Conservation (phyloP, 2,113 vertebrate genomes). For the Rattus rattus region DNA sequence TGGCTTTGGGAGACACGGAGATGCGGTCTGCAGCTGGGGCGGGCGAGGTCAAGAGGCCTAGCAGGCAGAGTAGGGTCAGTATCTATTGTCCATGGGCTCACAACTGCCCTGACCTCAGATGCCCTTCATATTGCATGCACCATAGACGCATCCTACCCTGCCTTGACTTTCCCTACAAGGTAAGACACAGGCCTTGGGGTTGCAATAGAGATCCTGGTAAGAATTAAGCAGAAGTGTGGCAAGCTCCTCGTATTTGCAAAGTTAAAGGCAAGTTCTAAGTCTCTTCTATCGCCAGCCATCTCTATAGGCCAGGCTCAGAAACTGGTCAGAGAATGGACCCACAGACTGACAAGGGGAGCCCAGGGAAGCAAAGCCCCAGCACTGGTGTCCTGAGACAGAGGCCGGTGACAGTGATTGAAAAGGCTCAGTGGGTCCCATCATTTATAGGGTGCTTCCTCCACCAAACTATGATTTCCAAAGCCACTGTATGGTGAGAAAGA, state of each 20-base stretch:
- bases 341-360: background rate
- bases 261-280: background rate
- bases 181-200: background rate
- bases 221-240: background rate
- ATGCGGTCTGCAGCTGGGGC: background rate
- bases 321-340: background rate
- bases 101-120: background rate
- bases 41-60: background rate
- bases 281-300: background rate
- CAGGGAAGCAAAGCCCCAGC: background rate
- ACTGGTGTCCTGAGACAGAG: background rate
- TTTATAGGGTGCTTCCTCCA: background rate
- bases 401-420: background rate
- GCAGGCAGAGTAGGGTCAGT: background rate
- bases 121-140: background rate
- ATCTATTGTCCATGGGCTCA: background rate
- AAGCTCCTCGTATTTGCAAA: background rate
- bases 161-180: background rate
- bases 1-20: background rate
- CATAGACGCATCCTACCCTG: background rate
- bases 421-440: background rate
- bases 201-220: background rate
- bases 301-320: background rate
- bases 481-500: background rate
- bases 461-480: background rate